phyloP scores from a whole-genome alignment of 2,888 invertebrate species.

The Drosophila algonquin region DNA sequence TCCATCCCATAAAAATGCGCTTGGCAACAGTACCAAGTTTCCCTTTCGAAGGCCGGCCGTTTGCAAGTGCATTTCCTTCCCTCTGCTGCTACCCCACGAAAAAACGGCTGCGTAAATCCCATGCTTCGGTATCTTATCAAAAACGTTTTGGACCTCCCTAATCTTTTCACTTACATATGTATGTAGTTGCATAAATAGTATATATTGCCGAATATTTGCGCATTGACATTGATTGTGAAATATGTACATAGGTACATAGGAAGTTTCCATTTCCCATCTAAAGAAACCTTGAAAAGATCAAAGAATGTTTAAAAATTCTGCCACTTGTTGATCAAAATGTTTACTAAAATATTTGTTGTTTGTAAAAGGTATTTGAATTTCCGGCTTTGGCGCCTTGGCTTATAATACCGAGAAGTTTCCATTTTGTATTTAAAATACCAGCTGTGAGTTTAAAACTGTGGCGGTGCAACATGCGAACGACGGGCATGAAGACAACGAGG shows the following conservation, averaged over 20 bases:
- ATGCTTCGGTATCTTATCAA: slow-evolving; percentile 15
- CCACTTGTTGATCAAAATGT: background rate
- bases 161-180: background rate
- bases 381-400: background rate
- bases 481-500: no score
- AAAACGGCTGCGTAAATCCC: slow-evolving; percentile 11
- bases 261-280: background rate
- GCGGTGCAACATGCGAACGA: background rate
- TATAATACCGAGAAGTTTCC: background rate
- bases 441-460: background rate
- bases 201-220: slow-evolving; percentile 1
- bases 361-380: background rate
- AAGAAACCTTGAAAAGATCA: background rate
- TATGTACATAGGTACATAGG: background rate
- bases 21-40: slow-evolving; percentile 35
- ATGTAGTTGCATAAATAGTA: background rate
- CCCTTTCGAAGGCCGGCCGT: slow-evolving; percentile 9
- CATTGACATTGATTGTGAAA: slow-evolving; percentile 24
- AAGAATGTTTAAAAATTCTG: background rate
- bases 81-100: background rate
- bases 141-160: background rate
- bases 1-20: slow-evolving; percentile 5
- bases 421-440: background rate
- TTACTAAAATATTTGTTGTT: background rate
- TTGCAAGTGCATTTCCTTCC: slow-evolving; percentile 12